These are phyloP conservation scores for Pyrgus malvae DNA, from an alignment of 2,888 invertebrate genomes.

Conservation along the genomic window DNA sequence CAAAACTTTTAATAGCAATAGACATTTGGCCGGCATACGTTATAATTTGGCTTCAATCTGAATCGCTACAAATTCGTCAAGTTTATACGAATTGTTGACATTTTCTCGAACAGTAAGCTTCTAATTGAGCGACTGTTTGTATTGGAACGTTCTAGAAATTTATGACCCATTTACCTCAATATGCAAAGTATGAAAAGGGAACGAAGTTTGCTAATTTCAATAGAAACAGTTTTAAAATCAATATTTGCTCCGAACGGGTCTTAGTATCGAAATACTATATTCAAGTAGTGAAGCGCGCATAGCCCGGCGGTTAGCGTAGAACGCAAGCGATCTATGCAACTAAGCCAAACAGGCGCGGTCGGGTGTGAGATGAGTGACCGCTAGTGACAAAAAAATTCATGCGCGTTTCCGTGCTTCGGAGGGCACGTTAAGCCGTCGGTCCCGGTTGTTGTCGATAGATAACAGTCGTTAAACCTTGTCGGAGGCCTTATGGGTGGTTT, in stretches of 20 bases:
- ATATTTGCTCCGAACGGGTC: background rate
- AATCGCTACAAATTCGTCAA: slow-evolving; percentile 43
- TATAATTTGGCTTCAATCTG: slow-evolving; percentile 29
- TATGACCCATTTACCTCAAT: slow-evolving; percentile 11
- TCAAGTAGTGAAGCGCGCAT: no score
- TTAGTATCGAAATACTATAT: no score
- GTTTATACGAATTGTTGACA: slow-evolving; percentile 53
- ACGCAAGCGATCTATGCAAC: no score
- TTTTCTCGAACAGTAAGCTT: slow-evolving; percentile 47
- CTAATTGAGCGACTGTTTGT: slow-evolving; percentile 50
- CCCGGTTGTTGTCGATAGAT: no score
- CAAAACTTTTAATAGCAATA: slow-evolving; percentile 17
- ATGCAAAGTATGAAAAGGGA: slow-evolving; percentile 8
- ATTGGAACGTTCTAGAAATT: slow-evolving; percentile 34
- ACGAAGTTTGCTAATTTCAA: slow-evolving; percentile 13
- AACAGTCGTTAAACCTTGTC: no score
- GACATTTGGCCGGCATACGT: slow-evolving; percentile 25
- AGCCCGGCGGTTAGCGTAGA: no score
- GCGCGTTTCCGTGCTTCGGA: no score
- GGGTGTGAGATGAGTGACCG: no score
- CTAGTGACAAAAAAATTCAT: no score
- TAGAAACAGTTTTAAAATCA: background rate
- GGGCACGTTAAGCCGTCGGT: no score
- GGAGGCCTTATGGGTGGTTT: no score
- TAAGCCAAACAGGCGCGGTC: no score